Percentiles rank a stretch among this genome's conserved stretches.
These are phyloP conservation scores for Mythimna ferrago DNA, from an alignment of 2,888 invertebrate genomes.

Conservation along the genomic window DNA sequence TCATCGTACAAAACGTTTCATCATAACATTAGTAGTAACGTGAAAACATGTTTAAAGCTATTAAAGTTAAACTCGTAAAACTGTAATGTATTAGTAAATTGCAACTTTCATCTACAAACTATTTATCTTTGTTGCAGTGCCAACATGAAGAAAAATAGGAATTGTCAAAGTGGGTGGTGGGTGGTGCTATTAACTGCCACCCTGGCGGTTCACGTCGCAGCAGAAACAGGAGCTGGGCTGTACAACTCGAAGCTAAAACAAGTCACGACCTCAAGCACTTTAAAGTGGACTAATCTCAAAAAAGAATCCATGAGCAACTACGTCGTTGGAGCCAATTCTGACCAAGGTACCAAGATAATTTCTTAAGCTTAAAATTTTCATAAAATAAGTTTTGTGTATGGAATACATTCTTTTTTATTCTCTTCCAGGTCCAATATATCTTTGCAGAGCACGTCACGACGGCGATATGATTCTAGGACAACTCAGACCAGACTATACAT, in stretches of 20 bases:
- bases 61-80: background rate
- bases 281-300: conserved; percentile 93
- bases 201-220: conserved; percentile 75
- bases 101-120: background rate
- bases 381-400: background rate
- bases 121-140: conserved; percentile 67
- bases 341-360: conserved; percentile 73
- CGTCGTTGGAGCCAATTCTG: conserved; percentile 91
- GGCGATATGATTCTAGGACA: conserved; percentile 94
- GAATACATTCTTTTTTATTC: conserved; percentile 7
- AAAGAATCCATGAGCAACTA: conserved; percentile 89
- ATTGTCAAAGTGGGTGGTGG: conserved; percentile 83
- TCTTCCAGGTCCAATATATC: conserved; percentile 91
- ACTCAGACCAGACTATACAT: conserved; percentile 90
- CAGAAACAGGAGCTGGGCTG: conserved; percentile 82
- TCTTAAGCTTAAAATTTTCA: background rate
- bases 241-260: conserved; percentile 91
- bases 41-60: background rate
- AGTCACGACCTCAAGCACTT: conserved; percentile 94
- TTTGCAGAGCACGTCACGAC: conserved; percentile 94
- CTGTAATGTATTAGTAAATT: conserved; percentile 7
- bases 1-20: conserved; percentile 17
- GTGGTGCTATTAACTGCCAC: conserved; percentile 81
- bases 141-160: conserved; percentile 84
- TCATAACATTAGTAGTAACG: background rate